These are phyloP conservation scores for Tetramorium alpestre DNA, from an alignment of 1,140 invertebrate genomes.

Conservation along the genomic window DNA sequence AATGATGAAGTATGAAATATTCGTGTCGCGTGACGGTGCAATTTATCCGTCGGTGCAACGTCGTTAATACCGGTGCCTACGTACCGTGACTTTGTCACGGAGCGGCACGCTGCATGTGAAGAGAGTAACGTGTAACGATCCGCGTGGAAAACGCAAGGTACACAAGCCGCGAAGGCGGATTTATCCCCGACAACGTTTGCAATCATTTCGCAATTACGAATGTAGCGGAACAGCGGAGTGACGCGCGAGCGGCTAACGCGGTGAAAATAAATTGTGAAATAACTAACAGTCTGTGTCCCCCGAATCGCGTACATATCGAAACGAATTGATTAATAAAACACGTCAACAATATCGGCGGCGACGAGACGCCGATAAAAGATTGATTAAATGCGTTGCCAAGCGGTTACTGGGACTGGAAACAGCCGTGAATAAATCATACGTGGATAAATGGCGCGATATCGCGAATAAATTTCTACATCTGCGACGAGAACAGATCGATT, in stretches of 20 bases:
- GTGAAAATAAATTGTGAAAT: conserved; percentile 49
- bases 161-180: conserved; percentile 23
- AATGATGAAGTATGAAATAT: conserved; percentile 66
- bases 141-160: conserved; percentile 29
- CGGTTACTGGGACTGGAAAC: conserved; percentile 27
- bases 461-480: conserved; percentile 28
- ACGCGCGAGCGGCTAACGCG: conserved; percentile 24
- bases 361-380: conserved; percentile 57
- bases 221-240: conserved; percentile 5
- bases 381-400: conserved; percentile 38
- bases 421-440: conserved; percentile 32
- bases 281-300: conserved; percentile 26
- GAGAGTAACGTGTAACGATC: conserved; percentile 39
- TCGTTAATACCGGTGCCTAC: conserved; percentile 63
- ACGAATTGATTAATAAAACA: conserved; percentile 63
- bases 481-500: neutral
- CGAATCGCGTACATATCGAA: conserved; percentile 21
- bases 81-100: conserved; percentile 64
- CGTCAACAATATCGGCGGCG: conserved; percentile 47
- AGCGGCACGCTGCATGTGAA: conserved; percentile 25
- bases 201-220: conserved; percentile 61
- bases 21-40: conserved; percentile 68
- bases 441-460: conserved; percentile 25
- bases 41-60: conserved; percentile 62
- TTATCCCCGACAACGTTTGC: conserved; percentile 40